These are phyloP conservation scores for Sarcophaga variegata DNA, from an alignment of 2,888 invertebrate species.

Conservation along the genomic window DNA sequence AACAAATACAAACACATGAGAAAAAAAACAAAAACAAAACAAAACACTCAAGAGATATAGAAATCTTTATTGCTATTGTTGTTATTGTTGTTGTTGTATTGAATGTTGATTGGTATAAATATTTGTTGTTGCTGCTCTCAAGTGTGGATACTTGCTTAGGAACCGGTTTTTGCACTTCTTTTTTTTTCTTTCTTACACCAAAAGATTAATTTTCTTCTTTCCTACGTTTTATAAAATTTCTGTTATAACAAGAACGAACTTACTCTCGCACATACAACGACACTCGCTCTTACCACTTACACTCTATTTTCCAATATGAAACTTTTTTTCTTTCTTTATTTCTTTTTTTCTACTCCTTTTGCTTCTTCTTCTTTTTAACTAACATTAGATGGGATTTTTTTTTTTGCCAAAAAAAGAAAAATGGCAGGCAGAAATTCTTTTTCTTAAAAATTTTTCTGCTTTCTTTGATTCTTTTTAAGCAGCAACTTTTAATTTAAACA, in stretches of 20 bases:
- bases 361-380: neutral
- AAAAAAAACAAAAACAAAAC: constrained; percentile 14
- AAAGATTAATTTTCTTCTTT: constrained; percentile 59
- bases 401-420: neutral
- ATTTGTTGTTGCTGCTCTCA: constrained; percentile 51
- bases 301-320: neutral
- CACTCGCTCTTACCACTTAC: neutral
- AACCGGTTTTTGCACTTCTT: constrained; percentile 70
- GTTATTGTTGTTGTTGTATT: constrained; percentile 53
- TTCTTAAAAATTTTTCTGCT: neutral
- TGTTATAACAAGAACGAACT: neutral
- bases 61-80: constrained; percentile 36
- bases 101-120: constrained; percentile 66
- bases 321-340: constrained; percentile 7
- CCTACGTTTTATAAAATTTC: constrained; percentile 34
- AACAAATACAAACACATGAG: constrained; percentile 16
- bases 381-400: constrained; percentile 1
- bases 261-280: neutral
- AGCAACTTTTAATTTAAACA: neutral
- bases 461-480: neutral
- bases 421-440: neutral
- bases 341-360: constrained; percentile 30
- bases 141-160: constrained; percentile 64
- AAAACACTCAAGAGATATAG: constrained; percentile 24
- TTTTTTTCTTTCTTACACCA: constrained; percentile 22